These are phyloP conservation scores for Coryphaenoides rupestris DNA, from an alignment of 2,113 vertebrate genomes.

Conservation along the genomic window DNA sequence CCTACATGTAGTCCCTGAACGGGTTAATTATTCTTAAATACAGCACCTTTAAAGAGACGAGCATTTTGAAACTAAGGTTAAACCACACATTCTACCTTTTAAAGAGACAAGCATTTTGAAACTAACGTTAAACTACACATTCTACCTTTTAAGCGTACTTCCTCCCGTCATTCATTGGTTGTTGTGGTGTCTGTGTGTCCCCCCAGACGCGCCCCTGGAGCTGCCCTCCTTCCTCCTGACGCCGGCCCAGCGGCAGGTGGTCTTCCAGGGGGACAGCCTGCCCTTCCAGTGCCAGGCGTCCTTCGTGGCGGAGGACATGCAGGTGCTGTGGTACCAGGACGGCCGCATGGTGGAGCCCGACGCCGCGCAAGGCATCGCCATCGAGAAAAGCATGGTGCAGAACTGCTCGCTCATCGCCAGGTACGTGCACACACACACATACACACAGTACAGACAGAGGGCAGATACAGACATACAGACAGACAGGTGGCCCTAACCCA, in stretches of 20 bases:
- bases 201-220: conserved; percentile 87
- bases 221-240: conserved; percentile 94
- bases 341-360: conserved; percentile 89
- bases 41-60: no score
- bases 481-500: no score
- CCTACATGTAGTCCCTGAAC: no score
- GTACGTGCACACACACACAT: conserved; percentile 53
- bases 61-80: no score
- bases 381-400: conserved; percentile 94
- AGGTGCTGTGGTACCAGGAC: conserved; percentile 95
- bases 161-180: neutral
- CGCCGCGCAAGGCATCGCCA: conserved; percentile 90
- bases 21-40: no score
- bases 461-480: no score
- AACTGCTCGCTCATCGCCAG: conserved; percentile 96
- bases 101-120: no score
- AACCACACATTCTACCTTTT: no score
- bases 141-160: no score
- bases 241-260: conserved; percentile 91
- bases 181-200: neutral
- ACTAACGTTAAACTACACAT: no score
- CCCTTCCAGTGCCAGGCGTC: conserved; percentile 97
- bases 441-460: no score
- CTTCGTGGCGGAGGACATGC: conserved; percentile 93
- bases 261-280: conserved; percentile 95